These are phyloP conservation scores for Tapera naevia DNA, from an alignment of 2,797 vertebrate species.

Conservation along the genomic window DNA sequence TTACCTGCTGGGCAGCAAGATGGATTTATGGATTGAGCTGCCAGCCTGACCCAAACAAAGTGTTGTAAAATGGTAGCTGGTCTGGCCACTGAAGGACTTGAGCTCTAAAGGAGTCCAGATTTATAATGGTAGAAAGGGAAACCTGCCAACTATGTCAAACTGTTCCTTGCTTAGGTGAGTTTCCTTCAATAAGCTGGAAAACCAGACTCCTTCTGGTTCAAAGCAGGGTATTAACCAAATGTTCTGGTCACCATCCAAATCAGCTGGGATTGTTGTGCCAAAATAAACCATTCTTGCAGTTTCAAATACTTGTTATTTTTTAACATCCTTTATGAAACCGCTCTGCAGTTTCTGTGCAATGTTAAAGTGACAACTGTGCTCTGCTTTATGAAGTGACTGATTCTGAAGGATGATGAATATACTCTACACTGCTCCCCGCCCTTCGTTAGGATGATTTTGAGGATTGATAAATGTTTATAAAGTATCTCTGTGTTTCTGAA, in stretches of 20 bases:
- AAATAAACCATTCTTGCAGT: slow-evolving; percentile 27
- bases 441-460: neutral
- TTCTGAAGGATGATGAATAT: neutral
- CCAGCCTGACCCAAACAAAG: neutral
- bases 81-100: neutral
- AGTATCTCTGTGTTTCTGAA: neutral
- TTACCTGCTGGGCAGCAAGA: neutral
- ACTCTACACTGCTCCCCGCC: neutral
- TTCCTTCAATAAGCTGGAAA: slow-evolving; percentile 14
- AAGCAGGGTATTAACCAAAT: slow-evolving; percentile 19
- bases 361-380: neutral
- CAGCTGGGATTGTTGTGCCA: slow-evolving; percentile 28
- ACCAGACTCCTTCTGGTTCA: neutral
- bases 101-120: neutral
- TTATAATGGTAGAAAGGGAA: neutral
- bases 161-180: slow-evolving; percentile 9
- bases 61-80: neutral
- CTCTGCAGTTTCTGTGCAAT: slow-evolving; percentile 5
- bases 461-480: slow-evolving; percentile 4
- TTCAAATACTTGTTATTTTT: slow-evolving; percentile 41
- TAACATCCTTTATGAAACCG: neutral
- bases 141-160: neutral
- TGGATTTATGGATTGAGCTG: neutral
- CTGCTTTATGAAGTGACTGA: neutral
- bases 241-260: slow-evolving; percentile 15